Evolutionary conservation across 2,888 invertebrate genomes (phyloP).

Genomic region (Sminthurinus aureus): DNA sequence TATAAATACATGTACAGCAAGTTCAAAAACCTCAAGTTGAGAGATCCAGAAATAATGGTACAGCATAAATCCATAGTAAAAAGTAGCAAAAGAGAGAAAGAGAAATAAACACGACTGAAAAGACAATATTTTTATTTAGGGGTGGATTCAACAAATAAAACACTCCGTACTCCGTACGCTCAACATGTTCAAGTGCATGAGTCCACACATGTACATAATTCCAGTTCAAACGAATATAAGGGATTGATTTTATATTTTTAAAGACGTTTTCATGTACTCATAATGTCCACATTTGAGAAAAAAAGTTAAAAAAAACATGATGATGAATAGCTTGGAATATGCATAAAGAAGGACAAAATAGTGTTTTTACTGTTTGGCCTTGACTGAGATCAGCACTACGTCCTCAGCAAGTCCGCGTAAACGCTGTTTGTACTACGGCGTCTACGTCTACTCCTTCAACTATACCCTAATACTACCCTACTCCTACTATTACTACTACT

Average conservation of each 20-base stretch:
- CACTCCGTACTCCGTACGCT: neutral
- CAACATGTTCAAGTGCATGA: neutral
- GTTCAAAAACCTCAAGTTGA: slow-evolving; percentile 34
- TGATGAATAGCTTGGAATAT: slow-evolving; percentile 14
- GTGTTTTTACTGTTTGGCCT: slow-evolving; percentile 37
- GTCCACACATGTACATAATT: neutral
- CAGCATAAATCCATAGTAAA: too few species aligned
- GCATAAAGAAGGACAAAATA: slow-evolving; percentile 29
- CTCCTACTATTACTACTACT: too few species aligned
- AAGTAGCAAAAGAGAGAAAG: neutral
- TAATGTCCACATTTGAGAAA: slow-evolving; percentile 14
- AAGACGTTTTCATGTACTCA: neutral
- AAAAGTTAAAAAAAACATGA: slow-evolving; percentile 12
- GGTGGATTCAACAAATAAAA: slow-evolving; percentile 8
- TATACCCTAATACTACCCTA: too few species aligned
- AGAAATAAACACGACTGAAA: slow-evolving; percentile 21
- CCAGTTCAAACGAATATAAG: neutral
- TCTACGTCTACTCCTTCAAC: too few species aligned
- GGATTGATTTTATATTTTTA: slow-evolving; percentile 13
- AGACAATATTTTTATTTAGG: slow-evolving; percentile 9
- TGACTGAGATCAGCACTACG: slow-evolving; percentile 44
- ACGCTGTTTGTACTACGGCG: neutral
- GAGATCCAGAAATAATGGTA: too few species aligned
- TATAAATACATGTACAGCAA: slow-evolving; percentile 38
- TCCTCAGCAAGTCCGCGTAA: neutral